Evolutionary conservation across 92 coral and sea anemone species (phyloP).

Genomic region (Phymanthus crucifer): DNA sequence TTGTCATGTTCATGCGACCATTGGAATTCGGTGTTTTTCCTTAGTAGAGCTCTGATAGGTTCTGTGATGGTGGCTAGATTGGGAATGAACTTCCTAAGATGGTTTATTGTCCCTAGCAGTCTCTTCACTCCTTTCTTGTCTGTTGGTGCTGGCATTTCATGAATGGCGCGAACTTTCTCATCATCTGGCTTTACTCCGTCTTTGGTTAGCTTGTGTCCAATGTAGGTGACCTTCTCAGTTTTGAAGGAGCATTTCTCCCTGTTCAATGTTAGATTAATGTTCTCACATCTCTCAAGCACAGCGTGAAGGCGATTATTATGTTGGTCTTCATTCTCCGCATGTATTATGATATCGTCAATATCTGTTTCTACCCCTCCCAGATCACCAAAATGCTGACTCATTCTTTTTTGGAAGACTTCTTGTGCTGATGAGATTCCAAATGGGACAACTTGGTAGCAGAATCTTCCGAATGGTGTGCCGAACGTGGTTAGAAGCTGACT

Average conservation of each 20-base stretch:
- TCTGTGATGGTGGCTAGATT: slow-evolving; percentile 29
- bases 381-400: slow-evolving; percentile 26
- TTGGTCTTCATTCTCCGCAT: slow-evolving; percentile 33
- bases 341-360: slow-evolving; percentile 34
- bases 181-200: slow-evolving; percentile 44
- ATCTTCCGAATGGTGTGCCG: slow-evolving; percentile 41
- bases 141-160: slow-evolving; percentile 31
- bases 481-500: slow-evolving; percentile 39
- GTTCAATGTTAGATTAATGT: slow-evolving; percentile 39
- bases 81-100: slow-evolving; percentile 27
- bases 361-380: slow-evolving; percentile 19
- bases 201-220: slow-evolving; percentile 45
- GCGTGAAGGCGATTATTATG: slow-evolving; percentile 19
- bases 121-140: slow-evolving; percentile 45
- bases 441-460: slow-evolving; percentile 30
- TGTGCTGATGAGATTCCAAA: slow-evolving; percentile 38
- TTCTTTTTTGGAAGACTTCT: slow-evolving; percentile 38
- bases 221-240: slow-evolving; percentile 31
- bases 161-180: slow-evolving; percentile 35
- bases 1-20: too few relatives aligned
- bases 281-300: slow-evolving; percentile 29
- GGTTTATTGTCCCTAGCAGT: slow-evolving; percentile 38
- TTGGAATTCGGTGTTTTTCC: slow-evolving; percentile 30
- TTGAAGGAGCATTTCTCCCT: slow-evolving; percentile 17
- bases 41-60: slow-evolving; percentile 29